Conservation (phyloP, 2,888 invertebrate genomes). For the Scaptomyza polygonia region DNA sequence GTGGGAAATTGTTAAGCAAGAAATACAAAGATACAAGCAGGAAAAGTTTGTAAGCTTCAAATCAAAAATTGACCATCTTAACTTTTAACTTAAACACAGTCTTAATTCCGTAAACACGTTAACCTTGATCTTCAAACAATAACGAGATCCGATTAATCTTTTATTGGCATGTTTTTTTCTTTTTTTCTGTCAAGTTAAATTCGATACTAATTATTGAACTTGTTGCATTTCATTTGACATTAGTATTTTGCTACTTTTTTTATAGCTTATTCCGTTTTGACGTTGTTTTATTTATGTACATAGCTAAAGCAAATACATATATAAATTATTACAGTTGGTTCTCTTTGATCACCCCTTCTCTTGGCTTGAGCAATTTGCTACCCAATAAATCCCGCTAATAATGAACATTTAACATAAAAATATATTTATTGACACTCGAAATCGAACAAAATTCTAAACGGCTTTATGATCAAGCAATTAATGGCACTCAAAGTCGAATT, state of each 20-base stretch:
- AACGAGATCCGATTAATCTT: not conserved
- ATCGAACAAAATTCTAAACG: slow-evolving; percentile 13
- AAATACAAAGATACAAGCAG: slow-evolving; percentile 14
- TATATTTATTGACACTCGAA: slow-evolving; percentile 12
- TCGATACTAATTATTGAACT: not conserved
- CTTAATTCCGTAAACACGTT: not conserved
- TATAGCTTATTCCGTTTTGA: slow-evolving; percentile 2
- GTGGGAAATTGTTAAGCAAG: slow-evolving; percentile 1
- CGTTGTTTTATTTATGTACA: not conserved
- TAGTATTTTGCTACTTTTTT: slow-evolving; percentile 9
- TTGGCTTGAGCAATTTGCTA: slow-evolving; percentile 28
- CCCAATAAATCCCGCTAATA: slow-evolving; percentile 25
- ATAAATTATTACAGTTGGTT: not conserved
- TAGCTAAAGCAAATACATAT: not conserved
- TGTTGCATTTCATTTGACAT: slow-evolving; percentile 4
- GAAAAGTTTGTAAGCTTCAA: not conserved
- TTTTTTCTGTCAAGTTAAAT: slow-evolving; percentile 1
- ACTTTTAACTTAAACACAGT: not conserved
- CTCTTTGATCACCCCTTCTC: slow-evolving; percentile 7
- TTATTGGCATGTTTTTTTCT: not conserved
- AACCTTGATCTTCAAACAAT: slow-evolving; percentile 3
- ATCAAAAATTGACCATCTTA: not conserved
- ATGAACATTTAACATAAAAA: slow-evolving; percentile 11
- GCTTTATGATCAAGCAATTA: not conserved
- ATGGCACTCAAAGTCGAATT: slow-evolving; percentile 1